A percentile compares a stretch with the other conserved stretches of the same genome.
phyloP scores from a whole-genome alignment of 1,140 invertebrate genomes.

The Limonius californicus region DNA sequence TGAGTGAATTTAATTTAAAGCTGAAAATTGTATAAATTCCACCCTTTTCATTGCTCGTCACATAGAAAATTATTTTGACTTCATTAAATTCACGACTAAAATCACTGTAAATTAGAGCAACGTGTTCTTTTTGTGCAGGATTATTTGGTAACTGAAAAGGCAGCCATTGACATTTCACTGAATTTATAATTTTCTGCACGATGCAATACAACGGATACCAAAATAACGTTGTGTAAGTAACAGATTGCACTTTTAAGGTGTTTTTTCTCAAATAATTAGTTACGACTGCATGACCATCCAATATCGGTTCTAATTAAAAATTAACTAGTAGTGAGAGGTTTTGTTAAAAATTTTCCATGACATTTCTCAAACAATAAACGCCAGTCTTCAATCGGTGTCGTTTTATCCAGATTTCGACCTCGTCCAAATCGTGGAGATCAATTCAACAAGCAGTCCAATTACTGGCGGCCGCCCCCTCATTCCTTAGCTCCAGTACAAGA shows the following conservation, averaged over 20 bases:
- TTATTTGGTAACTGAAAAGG: conserved; percentile 3
- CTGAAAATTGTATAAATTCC: not conserved
- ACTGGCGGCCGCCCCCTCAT: conserved; percentile 47
- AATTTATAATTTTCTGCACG: conserved; percentile 38
- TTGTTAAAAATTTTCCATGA: conserved; percentile 5
- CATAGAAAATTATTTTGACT: too few relatives aligned
- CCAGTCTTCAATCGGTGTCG: too few relatives aligned
- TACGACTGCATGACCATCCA: not conserved
- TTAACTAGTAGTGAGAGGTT: too few relatives aligned
- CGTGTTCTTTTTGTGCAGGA: not conserved
- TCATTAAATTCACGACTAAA: too few relatives aligned
- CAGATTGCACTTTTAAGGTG: conserved; percentile 15
- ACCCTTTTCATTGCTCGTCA: too few relatives aligned
- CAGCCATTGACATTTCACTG: conserved; percentile 43
- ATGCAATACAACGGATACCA: conserved; percentile 54
- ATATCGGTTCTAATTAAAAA: too few relatives aligned
- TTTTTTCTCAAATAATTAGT: conserved; percentile 4
- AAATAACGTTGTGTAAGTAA: conserved; percentile 52
- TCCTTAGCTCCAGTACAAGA: conserved; percentile 52
- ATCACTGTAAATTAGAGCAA: not conserved
- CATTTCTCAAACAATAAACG: not conserved
- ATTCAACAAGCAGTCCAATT: conserved; percentile 55
- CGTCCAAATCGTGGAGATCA: conserved; percentile 54
- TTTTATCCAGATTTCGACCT: conserved; percentile 53
- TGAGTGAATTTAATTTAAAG: not conserved